Conservation (phyloP, 2,888 invertebrate species). For the Tridacna gigas region DNA sequence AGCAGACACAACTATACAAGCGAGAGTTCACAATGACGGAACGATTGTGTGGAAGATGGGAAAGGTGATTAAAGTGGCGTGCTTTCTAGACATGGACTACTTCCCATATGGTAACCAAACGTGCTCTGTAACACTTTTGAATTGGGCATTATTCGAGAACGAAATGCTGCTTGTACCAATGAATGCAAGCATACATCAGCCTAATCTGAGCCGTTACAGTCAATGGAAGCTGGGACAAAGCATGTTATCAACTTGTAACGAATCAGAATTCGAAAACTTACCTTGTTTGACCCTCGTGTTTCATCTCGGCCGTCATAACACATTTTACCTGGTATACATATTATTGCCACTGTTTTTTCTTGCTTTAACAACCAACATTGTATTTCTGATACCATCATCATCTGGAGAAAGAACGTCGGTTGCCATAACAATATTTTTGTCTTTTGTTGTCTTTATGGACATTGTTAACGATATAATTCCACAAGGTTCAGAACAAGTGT, state of each 20-base stretch:
- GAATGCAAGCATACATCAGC: background rate
- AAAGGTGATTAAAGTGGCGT: slow-evolving; percentile 31
- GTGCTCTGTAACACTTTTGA: slow-evolving; percentile 26
- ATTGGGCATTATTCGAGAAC: background rate
- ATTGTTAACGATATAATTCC: slow-evolving; percentile 57
- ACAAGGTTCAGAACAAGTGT: slow-evolving; percentile 46
- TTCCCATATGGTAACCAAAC: slow-evolving; percentile 52
- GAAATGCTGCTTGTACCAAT: background rate
- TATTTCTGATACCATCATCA: slow-evolving; percentile 51
- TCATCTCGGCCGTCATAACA: slow-evolving; percentile 29
- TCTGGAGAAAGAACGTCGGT: slow-evolving; percentile 56
- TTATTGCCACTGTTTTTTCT: slow-evolving; percentile 50
- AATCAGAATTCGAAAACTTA: background rate
- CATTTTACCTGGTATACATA: slow-evolving; percentile 46
- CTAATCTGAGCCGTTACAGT: slow-evolving; percentile 28
- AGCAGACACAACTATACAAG: background rate
- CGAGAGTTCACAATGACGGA: slow-evolving; percentile 30
- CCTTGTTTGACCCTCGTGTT: background rate
- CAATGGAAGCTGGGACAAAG: slow-evolving; percentile 28
- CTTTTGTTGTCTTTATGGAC: slow-evolving; percentile 55
- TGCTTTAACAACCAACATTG: slow-evolving; percentile 38
- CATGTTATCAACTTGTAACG: background rate
- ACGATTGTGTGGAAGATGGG: slow-evolving; percentile 14
- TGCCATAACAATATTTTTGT: slow-evolving; percentile 53
- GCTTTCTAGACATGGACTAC: slow-evolving; percentile 40